A percentile compares a stretch with the other conserved stretches of the same genome.
Conservation (phyloP, 2,888 invertebrate species). For the Leptinotarsa peninsularis region DNA sequence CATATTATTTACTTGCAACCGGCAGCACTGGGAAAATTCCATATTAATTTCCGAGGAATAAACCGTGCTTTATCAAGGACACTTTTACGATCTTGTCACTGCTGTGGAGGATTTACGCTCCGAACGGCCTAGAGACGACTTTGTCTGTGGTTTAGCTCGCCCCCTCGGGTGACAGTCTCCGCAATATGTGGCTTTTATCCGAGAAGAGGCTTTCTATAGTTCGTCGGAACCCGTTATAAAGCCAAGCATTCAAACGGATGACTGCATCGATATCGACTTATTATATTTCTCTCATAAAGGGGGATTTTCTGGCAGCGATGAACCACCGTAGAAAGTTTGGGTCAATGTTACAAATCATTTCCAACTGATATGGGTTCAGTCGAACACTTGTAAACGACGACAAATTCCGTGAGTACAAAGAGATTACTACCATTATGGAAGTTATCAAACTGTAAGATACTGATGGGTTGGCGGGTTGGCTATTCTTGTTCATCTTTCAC, state of each 20-base stretch:
- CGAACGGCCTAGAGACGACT: slow-evolving; percentile 12
- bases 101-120: neutral
- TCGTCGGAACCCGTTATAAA: neutral
- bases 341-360: neutral
- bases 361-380: neutral
- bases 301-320: neutral
- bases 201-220: neutral
- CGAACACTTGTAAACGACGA: too few relatives aligned
- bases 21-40: neutral
- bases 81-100: slow-evolving; percentile 12
- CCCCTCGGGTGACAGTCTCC: slow-evolving; percentile 6
- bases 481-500: too few relatives aligned
- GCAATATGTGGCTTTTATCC: slow-evolving; percentile 16
- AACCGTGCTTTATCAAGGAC: slow-evolving; percentile 12
- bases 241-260: neutral
- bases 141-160: slow-evolving; percentile 1
- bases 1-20: neutral
- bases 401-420: too few relatives aligned
- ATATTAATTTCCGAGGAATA: neutral
- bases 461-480: too few relatives aligned
- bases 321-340: neutral
- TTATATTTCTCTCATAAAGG: neutral
- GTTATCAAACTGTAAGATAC: too few relatives aligned
- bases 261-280: slow-evolving; percentile 5
- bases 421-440: too few relatives aligned